Base-by-base conservation (phyloP, 64 coral and sea anemone genomes). In the Catalaphyllia jardinei region DNA sequence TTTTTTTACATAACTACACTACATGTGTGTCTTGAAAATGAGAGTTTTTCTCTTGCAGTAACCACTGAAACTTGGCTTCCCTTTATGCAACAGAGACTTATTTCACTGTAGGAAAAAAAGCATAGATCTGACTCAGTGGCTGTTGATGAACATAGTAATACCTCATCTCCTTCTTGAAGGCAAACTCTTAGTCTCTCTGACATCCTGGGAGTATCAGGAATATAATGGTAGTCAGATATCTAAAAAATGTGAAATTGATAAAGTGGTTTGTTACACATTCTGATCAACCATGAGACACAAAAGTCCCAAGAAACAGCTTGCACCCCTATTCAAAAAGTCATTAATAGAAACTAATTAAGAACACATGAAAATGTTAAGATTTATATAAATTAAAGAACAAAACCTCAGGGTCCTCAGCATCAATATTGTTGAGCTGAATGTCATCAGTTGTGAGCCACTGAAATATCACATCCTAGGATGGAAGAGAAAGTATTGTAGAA, bases 381-480 rank as follows among this genome's bases (percentile, higher is more conserved):
- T 46, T 46, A 46, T 4, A 46, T 4, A 46, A 46, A n/a, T n/a
- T n/a, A n/a, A 8, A 46, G 42, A 2, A 51, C 10, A 29, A n/a
- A 89, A 98, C 96, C 93, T 99, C 97, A 73, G 97, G 97, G 59
- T 99, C 97, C 15, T 99, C 97, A 51, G 97, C 93, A 93, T 99
- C 97, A 31, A 99, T 99, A 55, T 89, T 99, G 86, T 99, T 95
- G 29, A 99, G 78, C 28, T 93, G 91, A 55, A 99, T 92, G 46
- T 99, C 97, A 91, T 95, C 95, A 67, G 97, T 95, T 71, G 97
- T 99, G 31, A 99, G 79, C 97, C 97, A 99, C n/a, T 92, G 92
- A 60, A 99, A 95, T 24, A 99, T 14, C 71, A 98, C 96, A 95
- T 98, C 96, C 93, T 98, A 20, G 4, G 78, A 10, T 10, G 62